Evolutionary conservation across 2,797 vertebrate genomes (phyloP), one percentile per base, ranked within the genome.

Genomic region (Coreius guichenoti): DNA sequence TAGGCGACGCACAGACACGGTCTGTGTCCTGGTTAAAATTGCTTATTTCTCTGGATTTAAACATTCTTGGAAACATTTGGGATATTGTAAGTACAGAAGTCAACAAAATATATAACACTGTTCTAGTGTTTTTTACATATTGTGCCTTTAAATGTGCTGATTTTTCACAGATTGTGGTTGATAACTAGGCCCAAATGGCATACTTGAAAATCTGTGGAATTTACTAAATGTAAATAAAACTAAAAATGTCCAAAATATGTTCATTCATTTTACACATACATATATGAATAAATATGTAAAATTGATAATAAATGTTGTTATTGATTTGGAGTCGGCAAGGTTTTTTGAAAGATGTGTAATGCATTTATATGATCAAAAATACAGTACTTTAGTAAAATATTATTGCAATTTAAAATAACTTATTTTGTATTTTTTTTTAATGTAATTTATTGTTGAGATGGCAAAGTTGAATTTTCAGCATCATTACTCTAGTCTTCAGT

Each of bases 281-380:
- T 1, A 45, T 26, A 49, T 17, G 4, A 29, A 73, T 73, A 19
- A 17, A 29, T 19, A 29, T 29, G 9, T 29, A 21, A 51, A 13
- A 12, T 51, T 51, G 1, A 51, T 74, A 51, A 74, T 51, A 21
- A 21, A 23, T 23, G 13, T 26, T 51, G 11, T 5, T 74, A 21
- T 12, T 31, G 14, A 33, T 33, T 51, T 51, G 1, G 9, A 5
- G 9, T 26, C 0, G 0, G 51, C 8, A n/a, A 1, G 13, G 23
- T 21, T 21, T 45, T 45, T 61, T 61, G 11, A 61, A 61, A 61
- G 23, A 61, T 0, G 2, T 29, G 0, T 63, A 29, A 14, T 29
- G 68, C 11, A 43, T 70, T 43, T n/a, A 70, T 45, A 11, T 74
- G 26, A 74, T 74, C 5, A 74, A 12, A 74, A 31, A 51, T 51